These are phyloP conservation scores for Geodia barretti DNA, from an alignment of 37 sponge, comb jelly and placozoan genomes.

Conservation along the genomic window DNA sequence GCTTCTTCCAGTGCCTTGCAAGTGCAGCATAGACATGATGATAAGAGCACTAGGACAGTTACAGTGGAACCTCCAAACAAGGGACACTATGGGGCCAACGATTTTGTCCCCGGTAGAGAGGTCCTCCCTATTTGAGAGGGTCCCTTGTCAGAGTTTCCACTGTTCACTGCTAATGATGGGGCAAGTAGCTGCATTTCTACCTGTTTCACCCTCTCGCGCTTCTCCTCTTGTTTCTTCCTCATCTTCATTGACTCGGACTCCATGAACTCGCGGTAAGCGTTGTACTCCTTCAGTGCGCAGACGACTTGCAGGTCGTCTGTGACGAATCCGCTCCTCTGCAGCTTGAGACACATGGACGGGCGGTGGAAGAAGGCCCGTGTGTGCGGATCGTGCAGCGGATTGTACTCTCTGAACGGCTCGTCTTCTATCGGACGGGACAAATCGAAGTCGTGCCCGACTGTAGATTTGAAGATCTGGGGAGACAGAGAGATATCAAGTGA, in stretches of 20 bases:
- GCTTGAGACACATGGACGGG: conserved; percentile 35
- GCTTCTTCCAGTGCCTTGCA: background rate
- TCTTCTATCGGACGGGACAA: conserved; percentile 26
- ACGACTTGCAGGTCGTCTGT: conserved; percentile 1
- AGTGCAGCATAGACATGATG: background rate
- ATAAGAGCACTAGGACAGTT: background rate
- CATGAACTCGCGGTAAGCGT: conserved; percentile 31
- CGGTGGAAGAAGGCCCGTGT: conserved; percentile 55
- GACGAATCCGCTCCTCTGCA: conserved; percentile 7
- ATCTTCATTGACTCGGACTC: conserved; percentile 18
- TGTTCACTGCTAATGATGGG: background rate
- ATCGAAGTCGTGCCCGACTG: conserved; percentile 58
- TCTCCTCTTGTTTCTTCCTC: conserved; percentile 13
- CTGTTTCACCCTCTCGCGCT: background rate
- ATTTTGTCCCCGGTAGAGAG: too few species aligned
- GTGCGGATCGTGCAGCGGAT: conserved; percentile 81
- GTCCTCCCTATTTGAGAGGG: too few species aligned
- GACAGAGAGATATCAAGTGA: too few species aligned
- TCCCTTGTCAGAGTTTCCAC: too few species aligned
- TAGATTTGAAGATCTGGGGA: conserved; percentile 47
- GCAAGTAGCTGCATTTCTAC: background rate
- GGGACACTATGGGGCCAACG: background rate
- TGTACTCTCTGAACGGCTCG: conserved; percentile 55
- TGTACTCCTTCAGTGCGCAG: conserved; percentile 55
- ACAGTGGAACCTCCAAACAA: too few species aligned